These are phyloP conservation scores for Aspidiotus rigidus DNA, from an alignment of 2,888 invertebrate genomes.

Conservation along the genomic window DNA sequence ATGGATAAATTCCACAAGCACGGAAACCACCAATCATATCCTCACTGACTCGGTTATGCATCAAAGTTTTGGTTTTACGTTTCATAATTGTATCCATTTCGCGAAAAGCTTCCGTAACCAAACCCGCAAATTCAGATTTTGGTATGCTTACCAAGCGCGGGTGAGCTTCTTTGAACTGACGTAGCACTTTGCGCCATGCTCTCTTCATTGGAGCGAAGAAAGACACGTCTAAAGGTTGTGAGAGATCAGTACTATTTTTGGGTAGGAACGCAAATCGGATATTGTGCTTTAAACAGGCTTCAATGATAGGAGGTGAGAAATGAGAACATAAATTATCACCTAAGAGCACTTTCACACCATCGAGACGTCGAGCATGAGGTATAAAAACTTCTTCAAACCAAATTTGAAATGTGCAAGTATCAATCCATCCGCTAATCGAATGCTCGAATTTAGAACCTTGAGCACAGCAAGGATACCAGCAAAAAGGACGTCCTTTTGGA, in stretches of 20 bases:
- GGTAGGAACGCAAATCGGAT: neutral
- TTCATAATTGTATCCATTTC: neutral
- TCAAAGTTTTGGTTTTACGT: neutral
- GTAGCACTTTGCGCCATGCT: neutral
- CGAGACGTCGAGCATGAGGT: neutral
- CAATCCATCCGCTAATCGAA: constrained; percentile 2
- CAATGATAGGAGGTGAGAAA: constrained; percentile 22
- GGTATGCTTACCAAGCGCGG: neutral
- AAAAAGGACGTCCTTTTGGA: constrained; percentile 32
- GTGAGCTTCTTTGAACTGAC: neutral
- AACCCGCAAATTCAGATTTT: neutral
- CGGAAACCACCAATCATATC: neutral
- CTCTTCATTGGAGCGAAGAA: neutral
- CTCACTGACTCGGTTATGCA: neutral
- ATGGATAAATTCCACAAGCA: neutral
- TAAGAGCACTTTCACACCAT: constrained; percentile 39
- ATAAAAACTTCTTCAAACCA: neutral
- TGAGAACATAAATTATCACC: constrained; percentile 41
- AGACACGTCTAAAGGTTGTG: neutral
- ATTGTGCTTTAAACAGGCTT: neutral
- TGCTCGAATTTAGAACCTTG: constrained; percentile 36
- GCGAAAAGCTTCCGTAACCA: neutral
- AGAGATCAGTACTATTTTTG: neutral
- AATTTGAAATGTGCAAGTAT: neutral
- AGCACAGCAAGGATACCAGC: neutral